Conservation (phyloP, 2,113 vertebrate species). For the Ameiurus melas region DNA sequence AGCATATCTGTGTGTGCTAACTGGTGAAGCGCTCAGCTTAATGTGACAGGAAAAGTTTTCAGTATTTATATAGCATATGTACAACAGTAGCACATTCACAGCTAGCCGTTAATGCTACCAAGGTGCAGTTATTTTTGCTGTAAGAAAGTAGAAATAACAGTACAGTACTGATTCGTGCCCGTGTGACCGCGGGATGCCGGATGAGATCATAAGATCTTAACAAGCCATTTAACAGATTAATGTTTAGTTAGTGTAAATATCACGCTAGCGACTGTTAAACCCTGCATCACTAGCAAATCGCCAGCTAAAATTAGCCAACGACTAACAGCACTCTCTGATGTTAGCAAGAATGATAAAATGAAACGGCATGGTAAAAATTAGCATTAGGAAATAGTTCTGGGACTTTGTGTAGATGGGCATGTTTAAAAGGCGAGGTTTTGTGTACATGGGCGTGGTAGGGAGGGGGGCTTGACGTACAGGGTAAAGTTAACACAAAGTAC, state of each 20-base stretch:
- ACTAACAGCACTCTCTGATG: background rate
- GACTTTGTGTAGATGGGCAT: too few relatives aligned
- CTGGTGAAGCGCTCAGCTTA: background rate
- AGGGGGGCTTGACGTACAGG: too few relatives aligned
- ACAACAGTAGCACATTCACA: background rate
- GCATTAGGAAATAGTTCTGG: too few relatives aligned
- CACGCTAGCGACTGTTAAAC: background rate
- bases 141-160: background rate
- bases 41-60: background rate
- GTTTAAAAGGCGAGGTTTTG: too few relatives aligned
- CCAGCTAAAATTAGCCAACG: background rate
- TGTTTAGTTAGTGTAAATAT: background rate
- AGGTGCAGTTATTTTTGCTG: background rate
- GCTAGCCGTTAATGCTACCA: background rate
- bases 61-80: background rate
- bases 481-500: too few relatives aligned
- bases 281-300: background rate
- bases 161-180: background rate
- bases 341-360: background rate
- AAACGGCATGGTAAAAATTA: too few relatives aligned
- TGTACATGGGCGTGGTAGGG: too few relatives aligned
- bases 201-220: background rate
- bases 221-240: background rate
- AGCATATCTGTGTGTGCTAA: constrained; percentile 13
- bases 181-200: background rate